Evolutionary conservation across 37 sponge, comb jelly and placozoan genomes (phyloP), one percentile per base, ranked within the genome.

Genomic region (Eunapius fragilis): DNA sequence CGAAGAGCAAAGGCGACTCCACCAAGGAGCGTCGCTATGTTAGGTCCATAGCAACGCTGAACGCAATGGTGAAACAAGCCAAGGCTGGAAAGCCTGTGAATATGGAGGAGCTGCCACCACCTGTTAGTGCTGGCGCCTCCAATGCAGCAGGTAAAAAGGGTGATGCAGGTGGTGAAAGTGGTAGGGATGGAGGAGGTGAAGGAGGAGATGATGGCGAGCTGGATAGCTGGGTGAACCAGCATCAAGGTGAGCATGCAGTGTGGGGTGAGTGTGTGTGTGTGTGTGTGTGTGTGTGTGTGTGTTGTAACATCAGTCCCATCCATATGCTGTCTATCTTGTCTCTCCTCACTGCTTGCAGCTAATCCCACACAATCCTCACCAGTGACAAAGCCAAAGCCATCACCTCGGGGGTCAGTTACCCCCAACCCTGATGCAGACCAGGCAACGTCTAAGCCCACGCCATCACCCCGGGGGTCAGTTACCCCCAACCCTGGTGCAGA

Each of bases 51-150:
- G 50, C 67, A 37, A 82, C 87, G 19, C n/a, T 79, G 10, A 67
- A 86, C 6, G 38, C 69, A 77, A 79, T 79, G 80, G 25, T 83
- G 74, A 73, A 83, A 68, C 49, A 37, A 30, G 72, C 70, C n/a
- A 31, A 72, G 41, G 89, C 84, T 74, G 86, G 86, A 2, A 85
- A 81, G 25, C 25, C 2, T 23, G 82, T 90, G 0, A 80, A 81
- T 22, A 49, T 85, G 67, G 86, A 90, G 0, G 86, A 85, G 13
- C 45, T 85, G 26, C 88, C 84, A 24, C 87, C 84, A 23, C 72
- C 85, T 24, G 77, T 85, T 34, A 48, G 47, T 24, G 10, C 3
- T 41, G 75, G 58, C 58, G 1, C 58, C 58, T 19, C 58, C 58
- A 11, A 19, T 78, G 78, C n/a, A 26, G 77, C 36, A 3, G 70